Base-by-base conservation (phyloP, 2,888 invertebrate species). In the Theretra japonica region DNA sequence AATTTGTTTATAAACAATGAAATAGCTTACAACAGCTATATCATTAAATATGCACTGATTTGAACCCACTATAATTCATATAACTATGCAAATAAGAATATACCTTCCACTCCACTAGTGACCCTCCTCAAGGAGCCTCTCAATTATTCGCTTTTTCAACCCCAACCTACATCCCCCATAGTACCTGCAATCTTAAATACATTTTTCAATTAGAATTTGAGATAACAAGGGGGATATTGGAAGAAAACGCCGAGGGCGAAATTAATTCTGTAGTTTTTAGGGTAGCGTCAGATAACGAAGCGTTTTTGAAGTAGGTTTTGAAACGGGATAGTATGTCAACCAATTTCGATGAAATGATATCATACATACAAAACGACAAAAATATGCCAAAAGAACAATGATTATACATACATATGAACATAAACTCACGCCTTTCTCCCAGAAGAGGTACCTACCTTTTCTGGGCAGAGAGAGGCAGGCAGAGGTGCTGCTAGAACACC, bases 71-170 rank as follows among this genome's bases (percentile, higher is more conserved):
- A 41, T 41, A 11, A 11, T 41, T 11, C 3, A 41, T 41, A 2
- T 41, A 41, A 11, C 11, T 41, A 41, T 15, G 11, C 11, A 41
- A 2, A 41, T 15, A 41, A 11, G 11, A 11, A 15, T 23, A 23
- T 21, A 65, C 23, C 41, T 65, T 65, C 65, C 65, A 48, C 41
- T 65, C 23, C 23, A 48, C 48, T 17, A 48, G 15, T 48, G 65
- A 48, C 65, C 41, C 65, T 23, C 65, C 6, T 48, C 19, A 5
- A 48, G 65, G 65, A 65, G 48, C n/a, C 65, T 23, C n/a, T 41
- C 65, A 65, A 65, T 65, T 65, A 65, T 65, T 65, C 41, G 23
- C 65, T 41, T 23, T 65, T 23, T 25, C 65, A 65, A 65, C 48
- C 65, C 65, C 65, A 48, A 48, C 23, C 23, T 48, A 41, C 4